Base-by-base conservation (phyloP, 2,888 invertebrate species). In the Melanargia galathea region DNA sequence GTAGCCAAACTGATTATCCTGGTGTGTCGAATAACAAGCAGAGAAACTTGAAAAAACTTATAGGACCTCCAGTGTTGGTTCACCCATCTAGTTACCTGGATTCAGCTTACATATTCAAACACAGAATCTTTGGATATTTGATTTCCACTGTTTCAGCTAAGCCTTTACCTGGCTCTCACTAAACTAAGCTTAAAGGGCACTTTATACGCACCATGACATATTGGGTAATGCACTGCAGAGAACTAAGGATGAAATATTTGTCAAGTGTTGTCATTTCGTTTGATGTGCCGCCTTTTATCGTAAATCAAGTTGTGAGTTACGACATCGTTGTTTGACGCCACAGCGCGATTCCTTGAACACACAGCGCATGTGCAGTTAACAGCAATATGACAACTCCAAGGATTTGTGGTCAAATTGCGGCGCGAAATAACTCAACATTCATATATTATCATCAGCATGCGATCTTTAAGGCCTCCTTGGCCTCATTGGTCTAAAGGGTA, bases 291-390 rank as follows among this genome's bases (percentile, higher is more conserved):
- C 16, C 18, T 57, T 46, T 30, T 57, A 45, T 57, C 57, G 30
- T 57, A 57, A 57, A 57, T 46, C 57, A 45, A 33, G 45, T 33
- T 8, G 18, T 7, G 30, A 6, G 10, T 57, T 45, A 20, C 26
- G 35, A 52, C 45, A 57, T 18, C 6, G 18, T 33, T n/a, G 45
- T 20, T 46, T 57, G 30, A 30, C 57, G 45, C 30, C 16, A 33
- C 30, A 33, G 30, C 30, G 57, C 45, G 43, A 57, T 46, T 46
- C 57, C 7, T 45, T 46, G 20, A 46, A 57, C 26, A 16, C 49
- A 51, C 33, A 13, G 20, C 33, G 33, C 52, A 35, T 35, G 35
- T 35, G 52, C 35, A 35, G 20, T 52, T 52, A 51, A 16, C n/a
- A 40, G 24, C 16, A 24, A 40, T 10, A 10, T n/a, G 22, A 30